phyloP scores from a whole-genome alignment of 1,140 invertebrate species.

The Papilio helenus region DNA sequence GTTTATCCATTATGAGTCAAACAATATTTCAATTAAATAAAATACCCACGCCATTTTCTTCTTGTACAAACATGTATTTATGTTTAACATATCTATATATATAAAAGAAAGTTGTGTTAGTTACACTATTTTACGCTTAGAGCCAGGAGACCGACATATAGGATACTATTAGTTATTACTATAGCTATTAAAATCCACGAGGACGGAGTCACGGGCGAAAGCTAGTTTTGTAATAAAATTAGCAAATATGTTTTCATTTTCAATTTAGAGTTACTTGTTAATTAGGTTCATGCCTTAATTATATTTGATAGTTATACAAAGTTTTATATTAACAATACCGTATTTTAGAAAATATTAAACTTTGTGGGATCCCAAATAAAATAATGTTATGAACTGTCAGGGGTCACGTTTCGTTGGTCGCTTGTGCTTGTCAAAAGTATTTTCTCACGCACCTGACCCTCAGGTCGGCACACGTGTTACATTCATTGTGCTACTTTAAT shows the following conservation, averaged over 20 bases:
- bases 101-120: too few species aligned
- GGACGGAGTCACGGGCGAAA: too few species aligned
- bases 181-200: too few species aligned
- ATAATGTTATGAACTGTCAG: conserved; percentile 39
- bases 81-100: too few species aligned
- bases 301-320: conserved; percentile 5
- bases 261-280: background rate
- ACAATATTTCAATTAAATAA: too few species aligned
- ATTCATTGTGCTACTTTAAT: conserved; percentile 48
- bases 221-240: background rate
- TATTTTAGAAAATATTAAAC: conserved; percentile 27
- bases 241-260: background rate
- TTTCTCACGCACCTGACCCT: conserved; percentile 45
- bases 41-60: too few species aligned
- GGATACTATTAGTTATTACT: too few species aligned
- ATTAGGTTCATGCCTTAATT: background rate
- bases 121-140: too few species aligned
- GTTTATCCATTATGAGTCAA: too few species aligned
- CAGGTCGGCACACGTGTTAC: conserved; percentile 45
- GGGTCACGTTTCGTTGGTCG: conserved; percentile 44
- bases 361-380: conserved; percentile 3
- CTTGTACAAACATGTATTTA: too few species aligned
- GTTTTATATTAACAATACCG: conserved; percentile 14
- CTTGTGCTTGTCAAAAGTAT: conserved; percentile 39
- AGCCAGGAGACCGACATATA: too few species aligned